Conservation (phyloP, 2,888 invertebrate species). For the Drosophila tripunctata region DNA sequence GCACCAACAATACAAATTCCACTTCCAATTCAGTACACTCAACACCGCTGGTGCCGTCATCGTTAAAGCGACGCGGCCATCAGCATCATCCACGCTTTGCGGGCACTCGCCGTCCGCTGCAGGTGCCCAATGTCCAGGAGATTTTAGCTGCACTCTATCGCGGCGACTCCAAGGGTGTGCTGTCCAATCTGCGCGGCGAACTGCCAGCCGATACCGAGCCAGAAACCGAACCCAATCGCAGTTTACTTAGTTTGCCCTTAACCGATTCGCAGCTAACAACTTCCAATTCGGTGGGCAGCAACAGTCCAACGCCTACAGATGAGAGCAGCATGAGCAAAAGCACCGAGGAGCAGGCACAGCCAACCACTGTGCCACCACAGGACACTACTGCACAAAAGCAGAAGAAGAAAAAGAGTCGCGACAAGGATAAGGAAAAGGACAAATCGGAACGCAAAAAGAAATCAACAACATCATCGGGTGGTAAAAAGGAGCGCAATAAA, state of each 20-base stretch:
- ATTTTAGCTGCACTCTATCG: conserved; percentile 83
- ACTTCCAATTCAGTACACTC: conserved; percentile 33
- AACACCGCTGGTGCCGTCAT: conserved; percentile 67
- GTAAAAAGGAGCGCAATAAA: conserved; percentile 73
- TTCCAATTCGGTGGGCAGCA: conserved; percentile 81
- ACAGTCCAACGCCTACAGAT: conserved; percentile 83
- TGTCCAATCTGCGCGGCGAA: conserved; percentile 76
- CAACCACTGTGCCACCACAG: background rate
- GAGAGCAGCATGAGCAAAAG: conserved; percentile 77
- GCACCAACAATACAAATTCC: conserved; percentile 43
- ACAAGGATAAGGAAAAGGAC: conserved; percentile 63
- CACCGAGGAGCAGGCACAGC: conserved; percentile 10
- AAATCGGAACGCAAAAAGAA: conserved; percentile 76
- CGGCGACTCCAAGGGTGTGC: conserved; percentile 80
- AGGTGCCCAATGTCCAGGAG: conserved; percentile 85
- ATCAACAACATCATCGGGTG: conserved; percentile 39
- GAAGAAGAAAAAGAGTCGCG: conserved; percentile 70
- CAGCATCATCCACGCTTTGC: conserved; percentile 90
- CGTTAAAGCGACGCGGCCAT: conserved; percentile 87
- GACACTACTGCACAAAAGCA: conserved; percentile 11
- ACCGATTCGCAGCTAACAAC: conserved; percentile 79
- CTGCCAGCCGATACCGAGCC: conserved; percentile 27
- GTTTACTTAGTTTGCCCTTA: conserved; percentile 78
- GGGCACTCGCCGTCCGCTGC: conserved; percentile 86
- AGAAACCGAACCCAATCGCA: conserved; percentile 42